phyloP scores from a whole-genome alignment of 2,797 vertebrate species.

The Alauda arvensis region DNA sequence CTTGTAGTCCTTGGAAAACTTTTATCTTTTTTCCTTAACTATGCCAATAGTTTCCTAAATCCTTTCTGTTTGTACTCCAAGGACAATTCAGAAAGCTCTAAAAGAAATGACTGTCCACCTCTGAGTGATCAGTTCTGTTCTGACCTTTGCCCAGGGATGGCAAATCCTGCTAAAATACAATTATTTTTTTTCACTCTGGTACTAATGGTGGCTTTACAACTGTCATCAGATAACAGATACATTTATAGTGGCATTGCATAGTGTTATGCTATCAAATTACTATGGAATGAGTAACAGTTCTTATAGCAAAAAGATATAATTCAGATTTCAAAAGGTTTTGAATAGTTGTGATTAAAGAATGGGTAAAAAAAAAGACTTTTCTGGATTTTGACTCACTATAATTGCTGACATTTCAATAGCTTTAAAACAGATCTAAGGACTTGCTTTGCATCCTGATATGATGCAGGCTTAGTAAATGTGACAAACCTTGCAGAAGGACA shows the following conservation, averaged over 20 bases:
- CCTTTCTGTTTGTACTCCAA: neutral
- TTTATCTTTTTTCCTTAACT: neutral
- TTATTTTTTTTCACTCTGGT: neutral
- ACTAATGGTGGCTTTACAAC: neutral
- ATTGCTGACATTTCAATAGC: conserved; percentile 11
- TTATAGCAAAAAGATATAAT: neutral
- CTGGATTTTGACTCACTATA: neutral
- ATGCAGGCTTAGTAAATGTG: neutral
- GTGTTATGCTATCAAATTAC: neutral
- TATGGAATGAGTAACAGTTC: neutral
- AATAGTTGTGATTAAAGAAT: conserved; percentile 12
- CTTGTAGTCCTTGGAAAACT: neutral
- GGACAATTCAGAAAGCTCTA: neutral
- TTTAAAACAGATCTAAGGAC: neutral
- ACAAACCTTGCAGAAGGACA: neutral
- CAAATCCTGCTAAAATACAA: neutral
- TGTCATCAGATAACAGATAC: neutral
- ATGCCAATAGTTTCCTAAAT: neutral
- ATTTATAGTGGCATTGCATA: neutral
- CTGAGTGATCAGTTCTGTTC: neutral
- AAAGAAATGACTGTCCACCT: neutral
- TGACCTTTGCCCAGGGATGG: neutral
- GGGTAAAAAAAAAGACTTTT: neutral
- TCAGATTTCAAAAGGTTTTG: conserved; percentile 9
- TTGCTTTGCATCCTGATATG: neutral